Evolutionary conservation across 2,888 invertebrate species (phyloP), one percentile per base, ranked within the genome.

Genomic region (Lathronympha strigana): DNA sequence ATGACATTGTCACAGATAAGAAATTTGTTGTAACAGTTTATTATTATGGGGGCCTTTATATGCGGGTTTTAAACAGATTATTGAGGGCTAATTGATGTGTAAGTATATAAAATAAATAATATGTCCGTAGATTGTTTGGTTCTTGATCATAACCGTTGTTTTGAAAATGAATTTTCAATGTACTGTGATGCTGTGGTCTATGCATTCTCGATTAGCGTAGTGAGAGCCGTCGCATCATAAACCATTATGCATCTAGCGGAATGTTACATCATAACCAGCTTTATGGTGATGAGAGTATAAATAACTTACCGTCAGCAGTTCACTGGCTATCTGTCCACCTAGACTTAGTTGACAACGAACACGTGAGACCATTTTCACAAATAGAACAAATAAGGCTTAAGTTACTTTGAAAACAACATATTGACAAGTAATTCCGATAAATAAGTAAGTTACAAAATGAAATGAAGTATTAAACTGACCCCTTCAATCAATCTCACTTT

Each of bases 241-340:
- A 28, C 66, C 40, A 61, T 60, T 61, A 54, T 61, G 53, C 58
- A 61, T 45, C 38, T 38, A 21, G 31, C 23, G 47, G 13, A 31
- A 54, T 45, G 60, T 53, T 17, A 45, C 36, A 53, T 47, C 60
- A 60, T 61, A 60, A 49, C 60, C 23, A 68, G 69, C 69, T 70
- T 76, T 75, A 76, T 80, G 73, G 71, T 76, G 76, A 76, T 79
- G 75, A 78, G 72, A 76, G 73, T 72, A 73, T 78, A 74, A 77
- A 81, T 81, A 79, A 78, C 79, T 76, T 63, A 83, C 76, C 71
- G 55, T 71, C 25, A 63, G 55, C 53, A 53, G 55, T 63, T 54
- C 47, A 11, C 51, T 17, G 49, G 51, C 33, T 55, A 66, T 36
- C 50, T 57, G 62, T 53, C 62, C 54, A 58, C 40, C 40, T 50